Conservation (phyloP, 2,888 invertebrate species). For the Drosophila nigritarsus region DNA sequence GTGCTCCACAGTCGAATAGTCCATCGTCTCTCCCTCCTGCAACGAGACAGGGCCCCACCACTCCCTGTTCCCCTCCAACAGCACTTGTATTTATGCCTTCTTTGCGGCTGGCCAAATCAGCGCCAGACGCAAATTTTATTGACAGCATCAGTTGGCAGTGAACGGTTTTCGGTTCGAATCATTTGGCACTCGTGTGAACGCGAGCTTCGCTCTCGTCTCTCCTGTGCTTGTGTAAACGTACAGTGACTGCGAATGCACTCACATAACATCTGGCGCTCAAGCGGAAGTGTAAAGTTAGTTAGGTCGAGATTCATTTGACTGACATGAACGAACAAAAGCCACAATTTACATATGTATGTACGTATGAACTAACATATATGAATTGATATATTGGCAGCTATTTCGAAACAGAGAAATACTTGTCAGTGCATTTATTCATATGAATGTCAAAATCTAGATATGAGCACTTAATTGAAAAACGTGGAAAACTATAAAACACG, state of each 20-base stretch:
- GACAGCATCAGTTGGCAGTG: conserved; percentile 77
- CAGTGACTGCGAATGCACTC: conserved; percentile 20
- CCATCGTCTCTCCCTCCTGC: conserved; percentile 2
- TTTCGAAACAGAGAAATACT: neutral
- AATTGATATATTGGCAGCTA: neutral
- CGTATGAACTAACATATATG: neutral
- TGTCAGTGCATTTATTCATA: neutral
- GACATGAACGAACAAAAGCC: conserved; percentile 1
- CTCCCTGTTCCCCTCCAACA: neutral
- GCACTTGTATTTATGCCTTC: conserved; percentile 1
- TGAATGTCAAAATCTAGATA: neutral
- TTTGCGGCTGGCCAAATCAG: conserved; percentile 55
- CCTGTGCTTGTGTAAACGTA: neutral
- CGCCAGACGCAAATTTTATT: conserved; percentile 77
- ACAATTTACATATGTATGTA: neutral
- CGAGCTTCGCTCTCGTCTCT: conserved; percentile 32
- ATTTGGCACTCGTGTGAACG: conserved; percentile 77
- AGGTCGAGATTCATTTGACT: conserved; percentile 9
- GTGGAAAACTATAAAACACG: neutral
- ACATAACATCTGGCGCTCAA: conserved; percentile 26
- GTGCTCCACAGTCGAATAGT: conserved; percentile 47
- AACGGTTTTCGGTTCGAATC: conserved; percentile 54
- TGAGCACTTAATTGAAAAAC: neutral
- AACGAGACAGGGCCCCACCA: neutral
- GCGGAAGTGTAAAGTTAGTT: conserved; percentile 28